Conservation (phyloP, 2,888 invertebrate genomes). For the Drosophila gaucha region DNA sequence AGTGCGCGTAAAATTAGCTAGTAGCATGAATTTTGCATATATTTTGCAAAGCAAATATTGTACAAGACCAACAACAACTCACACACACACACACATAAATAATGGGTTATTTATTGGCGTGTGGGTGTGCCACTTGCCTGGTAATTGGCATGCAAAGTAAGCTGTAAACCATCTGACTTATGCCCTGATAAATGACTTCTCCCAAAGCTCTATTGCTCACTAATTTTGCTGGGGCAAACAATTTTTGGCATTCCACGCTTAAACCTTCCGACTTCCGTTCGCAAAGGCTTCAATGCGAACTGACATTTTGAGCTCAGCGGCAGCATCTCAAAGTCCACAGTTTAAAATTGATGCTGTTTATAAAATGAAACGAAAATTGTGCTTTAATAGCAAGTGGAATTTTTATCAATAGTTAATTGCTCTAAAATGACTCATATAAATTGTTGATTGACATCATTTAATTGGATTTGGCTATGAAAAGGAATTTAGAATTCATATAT, state of each 20-base stretch:
- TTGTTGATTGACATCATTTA: conserved; percentile 15
- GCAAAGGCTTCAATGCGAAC: conserved; percentile 1
- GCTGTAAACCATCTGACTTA: conserved; percentile 51
- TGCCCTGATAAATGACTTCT: conserved; percentile 55
- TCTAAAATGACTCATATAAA: neutral
- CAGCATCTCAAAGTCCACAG: neutral
- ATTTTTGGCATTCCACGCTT: conserved; percentile 16
- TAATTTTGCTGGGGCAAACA: conserved; percentile 31
- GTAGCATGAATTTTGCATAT: conserved; percentile 68
- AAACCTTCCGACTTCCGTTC: conserved; percentile 20
- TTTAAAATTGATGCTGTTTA: neutral
- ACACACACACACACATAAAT: conserved; percentile 52
- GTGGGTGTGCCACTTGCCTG: conserved; percentile 23
- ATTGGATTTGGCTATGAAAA: neutral
- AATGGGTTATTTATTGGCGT: conserved; percentile 70
- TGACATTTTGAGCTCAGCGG: conserved; percentile 17
- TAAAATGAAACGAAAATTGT: neutral
- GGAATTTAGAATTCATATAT: neutral
- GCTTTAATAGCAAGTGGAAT: neutral
- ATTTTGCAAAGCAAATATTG: conserved; percentile 43
- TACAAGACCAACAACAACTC: conserved; percentile 11
- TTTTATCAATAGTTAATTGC: neutral
- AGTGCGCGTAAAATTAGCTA: conserved; percentile 75
- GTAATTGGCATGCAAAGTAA: conserved; percentile 64
- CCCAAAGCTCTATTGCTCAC: conserved; percentile 22